Base-by-base conservation (phyloP, 2,888 invertebrate species). In the Scotopteryx bipunctaria region DNA sequence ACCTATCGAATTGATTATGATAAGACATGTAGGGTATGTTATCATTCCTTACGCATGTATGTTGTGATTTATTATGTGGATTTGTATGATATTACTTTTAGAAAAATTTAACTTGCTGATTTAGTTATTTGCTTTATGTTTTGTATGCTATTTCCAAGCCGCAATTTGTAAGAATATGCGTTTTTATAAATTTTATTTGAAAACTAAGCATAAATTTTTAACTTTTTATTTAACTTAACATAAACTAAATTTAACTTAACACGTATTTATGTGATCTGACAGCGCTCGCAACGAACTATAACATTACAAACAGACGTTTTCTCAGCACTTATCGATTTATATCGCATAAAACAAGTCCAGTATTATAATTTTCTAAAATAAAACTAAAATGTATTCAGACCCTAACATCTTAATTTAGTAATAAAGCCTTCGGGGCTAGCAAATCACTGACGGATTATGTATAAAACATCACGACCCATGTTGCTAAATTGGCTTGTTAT, bases 1-100 rank as follows among this genome's bases (percentile, higher is more conserved):
- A 65, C 9, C 23, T 21, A 23, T 67, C 59, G 58, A 65, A 72
- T 71, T 66, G 67, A 65, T 71, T 67, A 9, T 36, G 50, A 49
- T 55, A 55, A 46, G 36, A 41, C 4, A 27, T 9, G 25, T 40
- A 35, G 11, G 17, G 25, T 14, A 13, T 27, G 14, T 11, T 11
- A 19, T 38, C 13, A 6, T 25, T 15, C n/a, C n/a, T n/a, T n/a
- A n/a, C n/a, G n/a, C n/a, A n/a, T n/a, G n/a, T n/a, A n/a, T n/a
- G n/a, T n/a, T n/a, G n/a, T n/a, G n/a, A n/a, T n/a, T n/a, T n/a
- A n/a, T n/a, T n/a, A n/a, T n/a, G n/a, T n/a, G n/a, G n/a, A n/a
- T n/a, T n/a, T n/a, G n/a, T n/a, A n/a, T n/a, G n/a, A n/a, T n/a
- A n/a, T n/a, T n/a, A n/a, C n/a, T n/a, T n/a, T n/a, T n/a, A n/a